Percentiles rank a stretch among this genome's conserved stretches.
Evolutionary conservation across 2,797 vertebrate species (phyloP).

Genomic region (Falco concolor): DNA sequence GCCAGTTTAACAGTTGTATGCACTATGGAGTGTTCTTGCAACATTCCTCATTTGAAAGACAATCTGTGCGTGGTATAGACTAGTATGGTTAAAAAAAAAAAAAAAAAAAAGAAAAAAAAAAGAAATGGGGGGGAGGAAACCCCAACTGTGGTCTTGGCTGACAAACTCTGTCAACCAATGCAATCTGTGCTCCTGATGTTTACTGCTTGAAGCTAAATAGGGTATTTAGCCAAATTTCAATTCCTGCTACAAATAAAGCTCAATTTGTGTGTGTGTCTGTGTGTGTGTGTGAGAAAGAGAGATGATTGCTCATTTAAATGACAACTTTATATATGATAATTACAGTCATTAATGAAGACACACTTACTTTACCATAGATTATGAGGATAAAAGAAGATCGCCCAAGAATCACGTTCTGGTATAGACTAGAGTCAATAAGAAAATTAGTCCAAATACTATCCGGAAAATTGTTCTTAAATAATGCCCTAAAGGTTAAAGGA

Average conservation of each 20-base stretch:
- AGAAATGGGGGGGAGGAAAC: background rate
- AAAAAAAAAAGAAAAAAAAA: background rate
- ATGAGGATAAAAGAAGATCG: slow-evolving; percentile 68
- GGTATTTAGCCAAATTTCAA: slow-evolving; percentile 59
- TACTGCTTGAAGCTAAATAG: slow-evolving; percentile 34
- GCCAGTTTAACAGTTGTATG: slow-evolving; percentile 33
- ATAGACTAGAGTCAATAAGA: slow-evolving; percentile 65
- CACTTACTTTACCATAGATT: slow-evolving; percentile 72
- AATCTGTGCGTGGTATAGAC: slow-evolving; percentile 34
- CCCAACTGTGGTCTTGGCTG: slow-evolving; percentile 36
- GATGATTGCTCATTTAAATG: slow-evolving; percentile 73
- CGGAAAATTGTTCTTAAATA: slow-evolving; percentile 68
- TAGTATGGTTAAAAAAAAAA: background rate
- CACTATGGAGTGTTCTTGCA: slow-evolving; percentile 40
- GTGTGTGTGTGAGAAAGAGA: background rate
- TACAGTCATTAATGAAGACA: slow-evolving; percentile 75
- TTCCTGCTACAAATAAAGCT: slow-evolving; percentile 65
- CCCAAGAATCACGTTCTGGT: slow-evolving; percentile 59
- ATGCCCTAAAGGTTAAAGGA: slow-evolving; percentile 72
- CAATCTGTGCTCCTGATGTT: slow-evolving; percentile 27
- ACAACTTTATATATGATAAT: slow-evolving; percentile 75
- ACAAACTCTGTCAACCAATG: slow-evolving; percentile 38
- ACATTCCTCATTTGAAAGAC: slow-evolving; percentile 23
- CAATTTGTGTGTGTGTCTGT: slow-evolving; percentile 6
- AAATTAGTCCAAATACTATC: slow-evolving; percentile 68